Evolutionary conservation across 2,888 invertebrate species (phyloP), one percentile per base, ranked within the genome.

Genomic region (Aleiodes alternator): DNA sequence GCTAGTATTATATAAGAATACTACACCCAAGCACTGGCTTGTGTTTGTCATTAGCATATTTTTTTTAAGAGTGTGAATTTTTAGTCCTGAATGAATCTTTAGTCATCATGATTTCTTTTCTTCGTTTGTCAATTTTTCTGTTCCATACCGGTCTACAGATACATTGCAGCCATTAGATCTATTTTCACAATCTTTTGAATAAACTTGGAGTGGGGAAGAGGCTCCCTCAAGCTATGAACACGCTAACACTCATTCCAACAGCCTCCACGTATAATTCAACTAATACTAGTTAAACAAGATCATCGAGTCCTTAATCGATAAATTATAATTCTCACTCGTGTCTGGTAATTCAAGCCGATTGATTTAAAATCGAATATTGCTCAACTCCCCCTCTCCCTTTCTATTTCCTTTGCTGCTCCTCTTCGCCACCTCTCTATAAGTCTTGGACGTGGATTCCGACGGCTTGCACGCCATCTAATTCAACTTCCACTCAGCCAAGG

Each of bases 351-450:
- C 56, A 34, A 34, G 48, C 56, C 70, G 75, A 75, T 75, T 75
- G 75, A 75, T 71, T 75, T 68, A 34, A 43, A 4, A 11, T 48
- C 64, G 59, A 43, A 64, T 64, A 81, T 84, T 82, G 77, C 80
- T 79, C 81, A 79, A 82, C 83, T 81, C 81, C 82, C 82, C 76
- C 82, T 80, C 80, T 81, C 77, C 74, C 78, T 82, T 81, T 79
- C 76, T 80, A 75, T 72, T 11, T 43, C 43, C 34, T 66, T 38
- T 66, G n/a, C 34, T 14, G 4, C 34, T 34, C 34, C 34, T 34
- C 34, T 34, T 34, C n/a, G 14, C n/a, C n/a, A 59, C 34, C 34
- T 34, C 76, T 56, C 80, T 68, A 38, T 61, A 43, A 43, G 43
- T 9, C 9, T 43, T 43, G 9, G 7, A 43, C 4, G 43, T 43